phyloP scores from a whole-genome alignment of 1,140 invertebrate species.

The Aphis craccivora region DNA sequence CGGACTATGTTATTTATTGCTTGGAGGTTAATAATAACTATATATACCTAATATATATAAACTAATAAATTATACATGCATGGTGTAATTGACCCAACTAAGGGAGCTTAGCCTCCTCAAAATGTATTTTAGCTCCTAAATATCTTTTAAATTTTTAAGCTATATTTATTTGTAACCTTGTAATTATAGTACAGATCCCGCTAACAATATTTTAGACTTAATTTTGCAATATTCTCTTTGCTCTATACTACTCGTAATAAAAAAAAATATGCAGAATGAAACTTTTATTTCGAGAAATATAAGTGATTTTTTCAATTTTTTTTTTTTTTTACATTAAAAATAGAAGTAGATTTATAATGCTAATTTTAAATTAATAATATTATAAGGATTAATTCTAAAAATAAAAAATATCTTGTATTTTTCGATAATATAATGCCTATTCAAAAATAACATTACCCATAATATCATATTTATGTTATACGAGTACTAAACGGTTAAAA shows the following conservation, averaged over 20 bases:
- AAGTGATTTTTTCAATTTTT: neutral
- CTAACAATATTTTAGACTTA: neutral
- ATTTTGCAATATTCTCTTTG: neutral
- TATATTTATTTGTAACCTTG: neutral
- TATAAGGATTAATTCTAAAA: neutral
- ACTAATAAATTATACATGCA: neutral
- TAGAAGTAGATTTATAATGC: neutral
- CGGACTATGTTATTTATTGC: constrained; percentile 74
- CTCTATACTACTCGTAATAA: neutral
- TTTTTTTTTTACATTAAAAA: neutral
- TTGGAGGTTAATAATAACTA: constrained; percentile 69
- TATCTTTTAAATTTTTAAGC: neutral
- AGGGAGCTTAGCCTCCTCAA: neutral
- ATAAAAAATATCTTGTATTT: neutral
- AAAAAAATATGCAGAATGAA: neutral
- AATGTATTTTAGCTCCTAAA: too few relatives aligned
- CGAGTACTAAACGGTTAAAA: neutral
- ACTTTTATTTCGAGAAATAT: neutral
- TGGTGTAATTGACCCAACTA: neutral
- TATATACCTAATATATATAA: neutral
- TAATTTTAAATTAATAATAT: neutral
- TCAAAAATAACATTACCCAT: too few relatives aligned
- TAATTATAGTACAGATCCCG: too few relatives aligned
- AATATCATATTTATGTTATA: too few relatives aligned
- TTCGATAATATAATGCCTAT: too few relatives aligned